These are phyloP conservation scores for Malurus melanocephalus DNA, from an alignment of 2,113 vertebrate species.

Conservation along the genomic window DNA sequence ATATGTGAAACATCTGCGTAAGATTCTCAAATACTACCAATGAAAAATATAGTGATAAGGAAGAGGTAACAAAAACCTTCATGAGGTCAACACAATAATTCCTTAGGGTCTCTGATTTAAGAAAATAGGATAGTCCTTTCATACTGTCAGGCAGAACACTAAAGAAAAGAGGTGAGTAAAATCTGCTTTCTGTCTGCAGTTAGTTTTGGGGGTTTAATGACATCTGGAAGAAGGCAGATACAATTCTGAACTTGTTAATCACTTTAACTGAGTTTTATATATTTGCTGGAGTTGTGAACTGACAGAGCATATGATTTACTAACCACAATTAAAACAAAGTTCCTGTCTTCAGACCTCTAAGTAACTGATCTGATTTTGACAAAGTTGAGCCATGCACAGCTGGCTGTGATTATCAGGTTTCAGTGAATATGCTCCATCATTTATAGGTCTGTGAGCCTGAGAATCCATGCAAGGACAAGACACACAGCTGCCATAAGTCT, in stretches of 20 bases:
- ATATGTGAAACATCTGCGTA: neutral
- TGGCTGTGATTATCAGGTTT: neutral
- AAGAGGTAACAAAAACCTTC: neutral
- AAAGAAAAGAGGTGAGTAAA: neutral
- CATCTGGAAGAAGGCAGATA: neutral
- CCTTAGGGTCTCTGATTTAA: neutral
- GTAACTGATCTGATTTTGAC: neutral
- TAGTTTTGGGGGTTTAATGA: neutral
- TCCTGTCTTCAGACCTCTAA: neutral
- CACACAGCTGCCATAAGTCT: conserved; percentile 89
- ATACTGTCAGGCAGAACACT: neutral
- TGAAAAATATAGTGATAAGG: neutral
- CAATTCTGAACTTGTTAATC: neutral
- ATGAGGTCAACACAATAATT: neutral
- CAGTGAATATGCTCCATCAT: neutral
- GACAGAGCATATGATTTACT: neutral
- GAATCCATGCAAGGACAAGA: conserved; percentile 92
- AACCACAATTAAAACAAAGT: neutral
- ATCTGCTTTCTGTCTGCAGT: neutral
- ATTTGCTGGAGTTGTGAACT: neutral
- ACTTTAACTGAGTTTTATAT: neutral
- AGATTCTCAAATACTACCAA: neutral
- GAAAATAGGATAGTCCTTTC: neutral
- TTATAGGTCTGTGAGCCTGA: conserved; percentile 91
- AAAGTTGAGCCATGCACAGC: neutral